These are phyloP conservation scores for Mesorhabditis spiculigera DNA, from an alignment of 2,888 invertebrate species.

Conservation along the genomic window DNA sequence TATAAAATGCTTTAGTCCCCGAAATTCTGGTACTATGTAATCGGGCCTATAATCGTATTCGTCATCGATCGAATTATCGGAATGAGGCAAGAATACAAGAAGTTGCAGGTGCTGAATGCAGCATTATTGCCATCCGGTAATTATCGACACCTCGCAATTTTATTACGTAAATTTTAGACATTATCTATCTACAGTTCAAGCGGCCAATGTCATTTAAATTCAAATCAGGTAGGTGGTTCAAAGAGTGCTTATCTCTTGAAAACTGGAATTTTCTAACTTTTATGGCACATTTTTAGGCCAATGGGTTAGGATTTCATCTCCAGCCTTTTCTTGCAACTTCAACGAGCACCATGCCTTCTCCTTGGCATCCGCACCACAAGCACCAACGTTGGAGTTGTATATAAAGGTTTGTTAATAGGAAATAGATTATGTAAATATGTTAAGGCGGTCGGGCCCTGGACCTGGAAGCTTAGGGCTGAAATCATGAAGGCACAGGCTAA, in stretches of 20 bases:
- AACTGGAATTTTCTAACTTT: background rate
- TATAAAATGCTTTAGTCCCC: conserved; percentile 64
- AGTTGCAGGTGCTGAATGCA: conserved; percentile 86
- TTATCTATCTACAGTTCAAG: conserved; percentile 77
- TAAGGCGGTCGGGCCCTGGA: conserved; percentile 76
- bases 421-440: background rate
- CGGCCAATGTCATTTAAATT: conserved; percentile 91
- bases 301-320: conserved; percentile 79
- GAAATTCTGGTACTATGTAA: conserved; percentile 87
- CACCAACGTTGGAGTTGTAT: conserved; percentile 87
- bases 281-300: conserved; percentile 19
- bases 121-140: conserved; percentile 78
- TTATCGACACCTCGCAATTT: background rate
- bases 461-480: conserved; percentile 81
- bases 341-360: conserved; percentile 90
- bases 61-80: conserved; percentile 80
- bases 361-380: conserved; percentile 89
- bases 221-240: conserved; percentile 55
- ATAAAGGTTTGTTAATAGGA: conserved; percentile 71
- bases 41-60: conserved; percentile 84
- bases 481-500: conserved; percentile 40
- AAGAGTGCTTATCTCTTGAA: background rate
- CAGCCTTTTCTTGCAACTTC: conserved; percentile 80
- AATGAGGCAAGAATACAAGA: conserved; percentile 53
- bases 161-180: conserved; percentile 49